Percentiles rank a stretch among this genome's conserved stretches.
phyloP scores from a whole-genome alignment of 2,113 vertebrate genomes.

The Poeciliopsis retropinna region DNA sequence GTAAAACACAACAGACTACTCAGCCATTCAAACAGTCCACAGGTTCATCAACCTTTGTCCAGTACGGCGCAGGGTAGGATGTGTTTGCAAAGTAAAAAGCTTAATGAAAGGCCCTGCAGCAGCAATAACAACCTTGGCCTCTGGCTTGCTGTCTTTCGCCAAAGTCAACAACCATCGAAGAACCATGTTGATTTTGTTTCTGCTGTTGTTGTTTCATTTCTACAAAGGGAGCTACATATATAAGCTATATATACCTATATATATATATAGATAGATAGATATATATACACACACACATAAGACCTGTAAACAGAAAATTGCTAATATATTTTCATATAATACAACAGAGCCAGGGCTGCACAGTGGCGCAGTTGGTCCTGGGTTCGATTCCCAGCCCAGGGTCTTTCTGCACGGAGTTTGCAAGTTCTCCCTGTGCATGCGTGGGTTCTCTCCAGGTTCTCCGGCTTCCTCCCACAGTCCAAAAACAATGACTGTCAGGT shows the following conservation, averaged over 20 bases:
- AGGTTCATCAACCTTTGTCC: conserved; percentile 79
- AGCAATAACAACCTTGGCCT: conserved; percentile 80
- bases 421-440: too few species aligned
- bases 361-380: too few species aligned
- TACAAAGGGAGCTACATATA: neutral
- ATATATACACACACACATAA: too few species aligned
- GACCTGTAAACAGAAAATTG: neutral
- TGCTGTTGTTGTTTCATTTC: neutral
- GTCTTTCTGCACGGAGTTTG: too few species aligned
- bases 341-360: too few species aligned
- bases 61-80: conserved; percentile 43
- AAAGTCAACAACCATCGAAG: conserved; percentile 72
- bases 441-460: too few species aligned
- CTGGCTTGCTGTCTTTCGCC: conserved; percentile 46
- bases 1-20: conserved; percentile 47
- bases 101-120: conserved; percentile 71
- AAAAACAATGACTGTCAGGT: too few species aligned
- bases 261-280: neutral
- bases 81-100: conserved; percentile 77
- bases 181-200: conserved; percentile 45
- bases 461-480: too few species aligned
- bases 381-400: too few species aligned
- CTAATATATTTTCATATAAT: neutral
- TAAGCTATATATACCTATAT: neutral
- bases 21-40: conserved; percentile 53